These are phyloP conservation scores for Gymnarchus niloticus DNA, from an alignment of 2,113 vertebrate genomes.

Conservation along the genomic window DNA sequence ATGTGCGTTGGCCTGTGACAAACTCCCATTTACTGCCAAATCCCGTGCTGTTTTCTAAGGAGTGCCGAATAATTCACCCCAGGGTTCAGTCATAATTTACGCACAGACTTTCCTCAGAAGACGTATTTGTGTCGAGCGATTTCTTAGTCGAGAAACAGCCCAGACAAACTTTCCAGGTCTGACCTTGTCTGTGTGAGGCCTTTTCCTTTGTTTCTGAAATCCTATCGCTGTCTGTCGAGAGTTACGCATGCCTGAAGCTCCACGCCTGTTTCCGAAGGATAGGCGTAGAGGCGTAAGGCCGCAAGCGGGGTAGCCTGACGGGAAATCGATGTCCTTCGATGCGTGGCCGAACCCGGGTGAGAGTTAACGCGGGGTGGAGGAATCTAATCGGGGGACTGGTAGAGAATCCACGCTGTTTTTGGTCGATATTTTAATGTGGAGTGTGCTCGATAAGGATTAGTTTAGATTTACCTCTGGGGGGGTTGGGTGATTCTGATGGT, in stretches of 20 bases:
- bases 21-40: not conserved
- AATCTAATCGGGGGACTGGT: constrained; percentile 34
- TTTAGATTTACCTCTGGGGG: constrained; percentile 42
- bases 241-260: constrained; percentile 34
- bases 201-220: constrained; percentile 35
- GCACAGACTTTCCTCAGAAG: constrained; percentile 30
- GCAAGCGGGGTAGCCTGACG: not conserved
- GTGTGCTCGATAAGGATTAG: constrained; percentile 42
- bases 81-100: constrained; percentile 27
- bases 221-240: constrained; percentile 38
- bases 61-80: constrained; percentile 30
- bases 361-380: not conserved
- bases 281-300: constrained; percentile 19
- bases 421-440: constrained; percentile 44
- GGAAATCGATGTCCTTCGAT: constrained; percentile 29
- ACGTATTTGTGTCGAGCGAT: constrained; percentile 4
- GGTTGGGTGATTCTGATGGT: constrained; percentile 52
- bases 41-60: not conserved
- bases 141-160: constrained; percentile 28
- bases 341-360: not conserved
- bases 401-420: not conserved
- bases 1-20: not conserved
- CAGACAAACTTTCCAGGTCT: constrained; percentile 32
- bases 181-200: constrained; percentile 44
- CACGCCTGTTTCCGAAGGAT: constrained; percentile 18